Percentiles rank a stretch among this genome's conserved stretches.
Conservation (phyloP, 1,140 invertebrate species). For the Apis cerana region DNA sequence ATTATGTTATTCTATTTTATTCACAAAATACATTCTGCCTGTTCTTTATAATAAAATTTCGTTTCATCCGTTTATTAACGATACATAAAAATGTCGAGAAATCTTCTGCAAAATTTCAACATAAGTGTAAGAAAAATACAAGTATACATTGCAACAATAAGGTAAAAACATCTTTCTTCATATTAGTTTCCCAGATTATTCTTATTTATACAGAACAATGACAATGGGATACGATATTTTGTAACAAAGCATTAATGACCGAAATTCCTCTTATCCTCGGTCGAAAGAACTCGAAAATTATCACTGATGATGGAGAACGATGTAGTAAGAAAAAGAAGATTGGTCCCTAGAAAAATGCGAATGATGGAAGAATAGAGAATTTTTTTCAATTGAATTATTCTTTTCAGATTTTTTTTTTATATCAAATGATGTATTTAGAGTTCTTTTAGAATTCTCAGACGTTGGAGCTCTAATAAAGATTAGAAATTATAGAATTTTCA, state of each 20-base stretch:
- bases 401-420: not conserved
- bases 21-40: too few species aligned
- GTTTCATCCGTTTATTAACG: not conserved
- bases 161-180: too few species aligned
- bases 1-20: too few species aligned
- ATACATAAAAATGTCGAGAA: not conserved
- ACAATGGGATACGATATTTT: not conserved
- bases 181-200: not conserved
- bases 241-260: too few species aligned
- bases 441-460: too few species aligned
- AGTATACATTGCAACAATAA: not conserved
- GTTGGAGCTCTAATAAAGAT: not conserved
- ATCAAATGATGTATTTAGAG: too few species aligned
- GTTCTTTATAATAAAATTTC: too few species aligned
- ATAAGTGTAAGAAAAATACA: not conserved
- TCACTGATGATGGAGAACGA: not conserved
- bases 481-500: not conserved
- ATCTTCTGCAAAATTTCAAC: not conserved
- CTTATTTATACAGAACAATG: not conserved
- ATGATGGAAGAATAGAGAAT: not conserved
- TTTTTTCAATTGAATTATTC: slow-evolving; percentile 13
- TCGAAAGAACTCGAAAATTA: slow-evolving; percentile 49
- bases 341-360: not conserved
- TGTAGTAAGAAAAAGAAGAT: not conserved
- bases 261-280: slow-evolving; percentile 14